A percentile compares a stretch with the other conserved stretches of the same genome.
phyloP scores from a whole-genome alignment of 2,113 vertebrate genomes.

The Pachypanchax playfairii region DNA sequence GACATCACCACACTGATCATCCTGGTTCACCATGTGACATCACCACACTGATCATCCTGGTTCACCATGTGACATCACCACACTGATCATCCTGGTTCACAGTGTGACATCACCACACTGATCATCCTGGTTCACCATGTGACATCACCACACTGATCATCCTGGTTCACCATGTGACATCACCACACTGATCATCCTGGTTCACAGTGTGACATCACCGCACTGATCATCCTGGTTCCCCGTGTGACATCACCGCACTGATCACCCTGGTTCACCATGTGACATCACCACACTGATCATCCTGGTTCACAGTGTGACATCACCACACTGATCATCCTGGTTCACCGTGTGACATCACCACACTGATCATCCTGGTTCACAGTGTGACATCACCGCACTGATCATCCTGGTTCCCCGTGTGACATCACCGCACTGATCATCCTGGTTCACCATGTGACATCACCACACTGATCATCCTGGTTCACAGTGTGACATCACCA shows the following conservation, averaged over 20 bases:
- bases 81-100: conserved; percentile 39
- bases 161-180: too few relatives aligned
- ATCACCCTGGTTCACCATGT: conserved; percentile 50
- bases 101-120: too few relatives aligned
- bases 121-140: conserved; percentile 50
- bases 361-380: conserved; percentile 39
- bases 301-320: too few relatives aligned
- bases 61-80: too few relatives aligned
- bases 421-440: conserved; percentile 35
- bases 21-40: too few relatives aligned
- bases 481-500: too few relatives aligned
- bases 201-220: too few relatives aligned
- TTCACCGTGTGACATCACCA: too few relatives aligned
- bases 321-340: conserved; percentile 43
- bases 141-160: conserved; percentile 35
- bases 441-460: too few relatives aligned
- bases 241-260: too few relatives aligned
- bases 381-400: too few relatives aligned
- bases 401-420: conserved; percentile 50
- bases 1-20: conserved; percentile 35
- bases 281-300: conserved; percentile 35
- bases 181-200: conserved; percentile 43
- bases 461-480: conserved; percentile 43
- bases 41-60: conserved; percentile 43
- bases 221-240: conserved; percentile 39